Base-by-base conservation (phyloP, 2,113 vertebrate species). In the Brienomyrus brachyistius region DNA sequence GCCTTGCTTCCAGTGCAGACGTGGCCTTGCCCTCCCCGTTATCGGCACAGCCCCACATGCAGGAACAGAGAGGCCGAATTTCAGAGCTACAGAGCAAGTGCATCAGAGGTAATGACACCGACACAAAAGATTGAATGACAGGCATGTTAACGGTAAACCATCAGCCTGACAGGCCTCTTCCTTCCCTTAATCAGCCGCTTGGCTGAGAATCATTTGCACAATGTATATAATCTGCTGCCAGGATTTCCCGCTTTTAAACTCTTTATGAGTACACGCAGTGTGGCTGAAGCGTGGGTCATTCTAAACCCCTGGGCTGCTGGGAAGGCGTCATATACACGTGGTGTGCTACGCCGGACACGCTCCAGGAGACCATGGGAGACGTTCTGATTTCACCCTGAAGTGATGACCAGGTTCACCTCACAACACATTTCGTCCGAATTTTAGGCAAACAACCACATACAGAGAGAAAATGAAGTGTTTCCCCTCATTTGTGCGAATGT, bases 261-360 rank as follows among this genome's bases (percentile, higher is more conserved):
- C 43, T 50, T 19, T 85, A 50, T 23, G 21, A 85, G 82, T 0
- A 1, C 23, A 84, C 3, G 45, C 90, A 77, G 84, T 51, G 77
- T 43, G n/a, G 54, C 21, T 47, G 85, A 62, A 77, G 87, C 86
- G 87, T 90, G 92, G 92, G 91, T 93, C 90, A 90, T 88, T 91
- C 89, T 91, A 90, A 88, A 88, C 90, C 92, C 90, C 91, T 92
- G 90, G 94, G 93, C 93, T 91, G 94, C 92, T 95, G 94, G 92
- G 89, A 70, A 80, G 74, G 88, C 35, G 88, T 90, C 31, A 54
- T 91, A 93, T 91, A 88, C 9, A 17, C 70, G 89, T 91, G 59
- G 45, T 45, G 27, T 17, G 4, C 0, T 66, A 23, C 90, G 90
- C 82, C 15, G 82, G 17, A 9, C 82, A 50, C 13, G 3, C 13